Conservation (phyloP, 2,113 vertebrate species). For the Leptobrachium ailaonicum region DNA sequence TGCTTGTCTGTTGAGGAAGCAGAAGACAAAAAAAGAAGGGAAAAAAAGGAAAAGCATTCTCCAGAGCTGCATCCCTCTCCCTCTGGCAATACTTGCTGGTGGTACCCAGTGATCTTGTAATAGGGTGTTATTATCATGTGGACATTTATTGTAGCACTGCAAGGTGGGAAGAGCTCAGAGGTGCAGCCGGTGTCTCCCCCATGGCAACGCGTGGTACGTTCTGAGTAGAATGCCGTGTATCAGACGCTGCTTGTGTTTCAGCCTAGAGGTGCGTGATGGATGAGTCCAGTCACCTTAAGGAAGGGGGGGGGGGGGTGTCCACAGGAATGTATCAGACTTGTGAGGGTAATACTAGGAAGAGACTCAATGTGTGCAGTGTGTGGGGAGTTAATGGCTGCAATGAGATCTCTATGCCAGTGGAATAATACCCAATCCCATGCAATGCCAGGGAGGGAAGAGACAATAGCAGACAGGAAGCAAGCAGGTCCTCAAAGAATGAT, state of each 20-base stretch:
- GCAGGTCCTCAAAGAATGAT: too few relatives aligned
- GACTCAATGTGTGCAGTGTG: constrained; percentile 11
- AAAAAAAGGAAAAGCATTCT: background rate
- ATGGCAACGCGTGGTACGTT: background rate
- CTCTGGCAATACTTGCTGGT: background rate
- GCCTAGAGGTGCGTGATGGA: background rate
- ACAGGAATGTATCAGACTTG: constrained; percentile 38
- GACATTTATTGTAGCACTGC: background rate
- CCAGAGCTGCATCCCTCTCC: background rate
- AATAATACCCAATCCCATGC: too few relatives aligned
- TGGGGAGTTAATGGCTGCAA: background rate
- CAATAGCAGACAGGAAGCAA: too few relatives aligned
- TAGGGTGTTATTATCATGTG: background rate
- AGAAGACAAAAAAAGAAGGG: too few relatives aligned
- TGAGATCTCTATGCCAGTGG: too few relatives aligned
- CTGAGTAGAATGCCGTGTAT: background rate
- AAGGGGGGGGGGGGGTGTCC: background rate
- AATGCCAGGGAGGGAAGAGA: too few relatives aligned
- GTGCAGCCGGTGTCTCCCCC: background rate
- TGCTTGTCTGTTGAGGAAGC: background rate
- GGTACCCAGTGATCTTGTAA: background rate
- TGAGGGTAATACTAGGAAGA: background rate
- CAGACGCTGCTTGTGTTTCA: too few relatives aligned
- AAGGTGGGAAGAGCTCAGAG: background rate
- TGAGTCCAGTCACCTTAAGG: constrained; percentile 34